These are phyloP conservation scores for Auanema freiburgensis DNA, from an alignment of 2,888 invertebrate species.

Conservation along the genomic window DNA sequence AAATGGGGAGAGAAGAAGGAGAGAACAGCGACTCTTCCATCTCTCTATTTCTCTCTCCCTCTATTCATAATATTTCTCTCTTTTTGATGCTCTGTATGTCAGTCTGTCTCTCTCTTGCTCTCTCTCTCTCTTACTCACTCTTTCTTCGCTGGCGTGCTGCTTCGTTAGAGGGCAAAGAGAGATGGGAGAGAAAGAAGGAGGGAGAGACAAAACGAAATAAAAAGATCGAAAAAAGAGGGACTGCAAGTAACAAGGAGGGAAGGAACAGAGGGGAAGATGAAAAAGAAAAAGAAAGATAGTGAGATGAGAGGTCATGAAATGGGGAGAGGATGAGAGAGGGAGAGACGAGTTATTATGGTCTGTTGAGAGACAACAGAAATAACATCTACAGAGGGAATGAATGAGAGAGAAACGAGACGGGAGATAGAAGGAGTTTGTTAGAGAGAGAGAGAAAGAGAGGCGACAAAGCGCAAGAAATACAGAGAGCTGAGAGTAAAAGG, in stretches of 20 bases:
- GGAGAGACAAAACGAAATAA: constrained; percentile 3
- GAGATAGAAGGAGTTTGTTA: not conserved
- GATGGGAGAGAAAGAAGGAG: constrained; percentile 7
- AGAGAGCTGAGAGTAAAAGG: not conserved
- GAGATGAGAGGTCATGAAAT: not conserved
- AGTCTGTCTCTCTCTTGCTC: constrained; percentile 3
- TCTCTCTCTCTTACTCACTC: constrained; percentile 2
- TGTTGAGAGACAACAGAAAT: too few relatives aligned
- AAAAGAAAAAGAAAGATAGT: constrained; percentile 2
- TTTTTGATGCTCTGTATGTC: not conserved
- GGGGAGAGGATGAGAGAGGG: not conserved
- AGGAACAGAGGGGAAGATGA: constrained; percentile 10
- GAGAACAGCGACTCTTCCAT: not conserved
- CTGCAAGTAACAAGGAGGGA: not conserved
- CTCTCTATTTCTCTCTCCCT: constrained; percentile 9
- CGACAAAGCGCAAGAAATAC: not conserved
- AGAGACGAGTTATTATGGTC: not conserved
- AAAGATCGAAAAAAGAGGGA: not conserved
- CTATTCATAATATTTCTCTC: constrained; percentile 5
- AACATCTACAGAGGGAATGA: too few relatives aligned
- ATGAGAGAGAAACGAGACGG: constrained; percentile 4
- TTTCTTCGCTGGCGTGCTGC: constrained; percentile 2
- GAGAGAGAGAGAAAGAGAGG: constrained; percentile 4
- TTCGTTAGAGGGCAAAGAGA: constrained; percentile 2
- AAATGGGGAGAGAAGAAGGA: not conserved